A percentile compares a stretch with the other conserved stretches of the same genome.
Evolutionary conservation across 2,797 vertebrate species (phyloP).

Genomic region (Pachyuromys duprasi): DNA sequence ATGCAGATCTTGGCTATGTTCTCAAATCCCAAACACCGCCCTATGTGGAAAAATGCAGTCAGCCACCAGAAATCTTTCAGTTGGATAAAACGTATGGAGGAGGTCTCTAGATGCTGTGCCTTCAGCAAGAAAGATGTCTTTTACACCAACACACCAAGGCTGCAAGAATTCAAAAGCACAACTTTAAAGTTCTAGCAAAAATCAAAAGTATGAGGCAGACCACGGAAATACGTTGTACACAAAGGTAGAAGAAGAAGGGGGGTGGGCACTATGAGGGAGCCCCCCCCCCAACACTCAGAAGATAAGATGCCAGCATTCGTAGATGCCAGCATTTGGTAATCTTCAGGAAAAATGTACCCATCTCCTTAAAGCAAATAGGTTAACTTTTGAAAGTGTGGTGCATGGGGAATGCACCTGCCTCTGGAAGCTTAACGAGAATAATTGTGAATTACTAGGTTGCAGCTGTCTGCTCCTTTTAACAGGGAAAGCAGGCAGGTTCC

Average conservation of each 20-base stretch:
- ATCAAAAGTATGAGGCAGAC: background rate
- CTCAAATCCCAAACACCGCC: background rate
- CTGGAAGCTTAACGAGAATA: constrained; percentile 73
- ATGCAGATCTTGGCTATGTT: background rate
- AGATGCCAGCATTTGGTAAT: constrained; percentile 70
- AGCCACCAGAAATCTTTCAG: background rate
- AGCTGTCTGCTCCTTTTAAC: constrained; percentile 68
- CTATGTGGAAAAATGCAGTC: rapidly evolving
- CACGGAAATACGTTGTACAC: background rate
- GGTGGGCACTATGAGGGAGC: background rate
- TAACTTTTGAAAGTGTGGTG: constrained; percentile 71
- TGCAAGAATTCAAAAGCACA: background rate
- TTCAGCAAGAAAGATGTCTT: background rate
- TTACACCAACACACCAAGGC: background rate
- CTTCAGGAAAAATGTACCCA: constrained; percentile 75
- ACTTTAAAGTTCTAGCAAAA: background rate
- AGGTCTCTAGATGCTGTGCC: background rate
- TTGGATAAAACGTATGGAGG: background rate
- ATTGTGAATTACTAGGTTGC: constrained; percentile 78
- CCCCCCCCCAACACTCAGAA: background rate
- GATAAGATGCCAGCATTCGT: background rate
- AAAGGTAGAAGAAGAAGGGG: background rate
- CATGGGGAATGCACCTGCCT: constrained; percentile 60
- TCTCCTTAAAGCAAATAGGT: constrained; percentile 77
- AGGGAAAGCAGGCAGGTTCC: constrained; percentile 69